Percentiles rank a stretch among this genome's conserved stretches.
Evolutionary conservation across 53 echinoderm and acorn worm species (phyloP).

Genomic region (Henricia sp.): DNA sequence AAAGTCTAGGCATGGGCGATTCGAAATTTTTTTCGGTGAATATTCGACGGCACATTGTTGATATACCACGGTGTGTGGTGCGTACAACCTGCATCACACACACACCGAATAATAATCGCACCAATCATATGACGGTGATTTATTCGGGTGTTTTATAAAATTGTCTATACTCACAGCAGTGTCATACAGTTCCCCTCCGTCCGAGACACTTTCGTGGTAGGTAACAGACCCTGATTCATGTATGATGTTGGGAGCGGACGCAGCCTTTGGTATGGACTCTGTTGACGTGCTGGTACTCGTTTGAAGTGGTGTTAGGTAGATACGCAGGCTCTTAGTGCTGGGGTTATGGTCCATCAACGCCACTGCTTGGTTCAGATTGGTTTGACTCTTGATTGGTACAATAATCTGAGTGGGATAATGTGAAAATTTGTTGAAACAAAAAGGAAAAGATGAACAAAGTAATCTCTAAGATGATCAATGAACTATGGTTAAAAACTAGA

Average conservation of each 20-base stretch:
- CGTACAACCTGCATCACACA: too few relatives aligned
- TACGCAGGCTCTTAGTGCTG: conserved; percentile 77
- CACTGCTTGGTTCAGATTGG: conserved; percentile 77
- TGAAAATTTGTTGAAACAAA: too few relatives aligned
- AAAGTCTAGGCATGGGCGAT: too few relatives aligned
- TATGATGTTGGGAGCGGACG: background rate
- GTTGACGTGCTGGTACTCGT: conserved; percentile 14
- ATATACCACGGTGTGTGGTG: too few relatives aligned
- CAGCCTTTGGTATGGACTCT: background rate
- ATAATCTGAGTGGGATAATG: too few relatives aligned
- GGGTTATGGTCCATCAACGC: conserved; percentile 84
- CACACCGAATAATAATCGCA: too few relatives aligned
- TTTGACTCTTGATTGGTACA: conserved; percentile 78
- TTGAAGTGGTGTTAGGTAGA: conserved; percentile 65
- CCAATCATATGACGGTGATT: too few relatives aligned
- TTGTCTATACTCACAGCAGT: conserved; percentile 70
- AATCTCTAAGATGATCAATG: too few relatives aligned
- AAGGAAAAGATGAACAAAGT: too few relatives aligned
- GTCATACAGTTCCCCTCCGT: conserved; percentile 68
- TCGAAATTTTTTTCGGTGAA: too few relatives aligned
- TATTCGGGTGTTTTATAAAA: background rate
- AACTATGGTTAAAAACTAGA: too few relatives aligned
- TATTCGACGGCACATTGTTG: too few relatives aligned
- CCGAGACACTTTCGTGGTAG: conserved; percentile 10
- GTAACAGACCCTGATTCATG: conserved; percentile 5